Evolutionary conservation across 2,797 vertebrate species (phyloP).

Genomic region (Heteromormyrus szaboi): DNA sequence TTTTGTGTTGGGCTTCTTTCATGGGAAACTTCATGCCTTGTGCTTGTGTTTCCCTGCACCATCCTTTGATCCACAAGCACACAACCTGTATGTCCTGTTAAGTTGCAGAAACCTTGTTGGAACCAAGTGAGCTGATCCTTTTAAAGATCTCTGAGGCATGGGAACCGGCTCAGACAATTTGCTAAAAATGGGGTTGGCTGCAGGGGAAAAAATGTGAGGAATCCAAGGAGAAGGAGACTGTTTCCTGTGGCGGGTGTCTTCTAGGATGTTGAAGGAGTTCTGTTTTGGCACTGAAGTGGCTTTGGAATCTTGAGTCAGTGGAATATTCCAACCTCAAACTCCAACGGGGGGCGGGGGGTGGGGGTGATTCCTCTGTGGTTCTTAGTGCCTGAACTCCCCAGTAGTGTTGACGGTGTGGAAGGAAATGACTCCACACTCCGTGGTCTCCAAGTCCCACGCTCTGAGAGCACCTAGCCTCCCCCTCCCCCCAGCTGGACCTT

Average conservation of each 20-base stretch:
- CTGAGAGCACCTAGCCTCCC: not conserved
- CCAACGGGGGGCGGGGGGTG: not conserved
- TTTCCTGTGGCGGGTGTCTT: slow-evolving; percentile 52
- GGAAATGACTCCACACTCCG: not conserved
- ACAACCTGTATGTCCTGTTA: not conserved
- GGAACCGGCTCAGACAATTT: slow-evolving; percentile 44
- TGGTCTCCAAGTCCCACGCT: not conserved
- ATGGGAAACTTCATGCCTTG: slow-evolving; percentile 10
- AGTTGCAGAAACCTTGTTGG: slow-evolving; percentile 17
- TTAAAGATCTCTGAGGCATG: slow-evolving; percentile 35
- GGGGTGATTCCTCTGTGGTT: not conserved
- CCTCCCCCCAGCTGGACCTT: not conserved
- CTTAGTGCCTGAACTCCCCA: not conserved
- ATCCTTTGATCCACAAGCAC: not conserved
- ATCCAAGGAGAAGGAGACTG: slow-evolving; percentile 42
- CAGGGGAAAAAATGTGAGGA: slow-evolving; percentile 54
- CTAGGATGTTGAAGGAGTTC: slow-evolving; percentile 23
- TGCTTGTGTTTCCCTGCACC: not conserved
- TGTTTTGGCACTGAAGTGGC: not conserved
- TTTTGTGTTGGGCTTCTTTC: not conserved
- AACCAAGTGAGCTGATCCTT: slow-evolving; percentile 33
- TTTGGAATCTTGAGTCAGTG: not conserved
- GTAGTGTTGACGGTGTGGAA: not conserved
- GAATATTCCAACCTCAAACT: not conserved
- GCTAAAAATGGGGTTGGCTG: slow-evolving; percentile 55